phyloP scores from a whole-genome alignment of 2,797 vertebrate genomes.

The Columba guinea region DNA sequence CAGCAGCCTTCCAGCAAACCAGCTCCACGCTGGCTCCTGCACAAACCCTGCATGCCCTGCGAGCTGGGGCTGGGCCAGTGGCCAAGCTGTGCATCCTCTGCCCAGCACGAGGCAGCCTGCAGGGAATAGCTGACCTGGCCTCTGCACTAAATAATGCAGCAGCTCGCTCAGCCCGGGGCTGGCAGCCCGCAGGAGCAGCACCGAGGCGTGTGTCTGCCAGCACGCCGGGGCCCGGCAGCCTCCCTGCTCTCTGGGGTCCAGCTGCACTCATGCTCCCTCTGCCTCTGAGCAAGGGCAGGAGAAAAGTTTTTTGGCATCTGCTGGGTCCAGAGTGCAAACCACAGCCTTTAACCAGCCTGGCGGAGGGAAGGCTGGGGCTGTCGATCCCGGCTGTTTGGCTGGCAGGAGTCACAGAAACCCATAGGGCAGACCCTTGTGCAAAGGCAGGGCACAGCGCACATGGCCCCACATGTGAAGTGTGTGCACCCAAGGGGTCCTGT shows the following conservation, averaged over 20 bases:
- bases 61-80: background rate
- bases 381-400: background rate
- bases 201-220: background rate
- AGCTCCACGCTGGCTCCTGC: too few relatives aligned
- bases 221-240: accelerated
- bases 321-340: background rate
- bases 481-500: accelerated
- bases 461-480: accelerated
- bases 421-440: background rate
- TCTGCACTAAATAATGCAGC: background rate
- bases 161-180: accelerated
- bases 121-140: background rate
- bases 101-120: background rate
- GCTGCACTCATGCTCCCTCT: background rate
- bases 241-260: too few relatives aligned
- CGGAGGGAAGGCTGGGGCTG: background rate
- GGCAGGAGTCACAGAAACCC: background rate
- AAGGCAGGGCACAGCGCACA: background rate
- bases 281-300: background rate
- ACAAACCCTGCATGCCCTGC: accelerated
- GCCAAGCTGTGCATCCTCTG: background rate
- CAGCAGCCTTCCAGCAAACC: too few relatives aligned
- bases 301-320: background rate
- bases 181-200: background rate
- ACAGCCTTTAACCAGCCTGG: background rate